Conservation (phyloP, 2,888 invertebrate species). For the Tetrapedia diversipes region DNA sequence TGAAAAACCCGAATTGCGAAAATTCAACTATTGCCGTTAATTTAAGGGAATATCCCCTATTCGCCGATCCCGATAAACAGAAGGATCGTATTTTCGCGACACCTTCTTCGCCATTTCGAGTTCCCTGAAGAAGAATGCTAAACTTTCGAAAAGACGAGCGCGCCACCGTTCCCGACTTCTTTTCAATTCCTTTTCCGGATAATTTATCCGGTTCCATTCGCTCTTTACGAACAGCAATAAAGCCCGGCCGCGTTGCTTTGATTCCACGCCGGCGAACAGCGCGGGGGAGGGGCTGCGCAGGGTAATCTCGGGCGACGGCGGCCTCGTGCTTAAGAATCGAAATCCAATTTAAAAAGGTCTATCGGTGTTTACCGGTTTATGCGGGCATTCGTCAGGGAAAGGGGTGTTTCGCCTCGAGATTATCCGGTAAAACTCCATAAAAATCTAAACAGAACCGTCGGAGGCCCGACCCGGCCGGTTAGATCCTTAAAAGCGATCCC, state of each 20-base stretch:
- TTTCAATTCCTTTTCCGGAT: conserved; percentile 40
- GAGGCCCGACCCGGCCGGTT: conserved; percentile 22
- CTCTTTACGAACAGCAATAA: conserved; percentile 37
- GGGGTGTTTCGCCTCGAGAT: conserved; percentile 52
- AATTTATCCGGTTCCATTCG: conserved; percentile 39
- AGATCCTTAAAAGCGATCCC: conserved; percentile 59
- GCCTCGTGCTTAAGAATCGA: conserved; percentile 41
- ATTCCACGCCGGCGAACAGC: conserved; percentile 4
- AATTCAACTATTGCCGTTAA: too few relatives aligned
- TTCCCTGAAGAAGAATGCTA: too few relatives aligned
- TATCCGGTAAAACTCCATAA: conserved; percentile 64
- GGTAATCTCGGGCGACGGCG: conserved; percentile 8
- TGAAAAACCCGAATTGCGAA: too few relatives aligned
- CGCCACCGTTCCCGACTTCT: neutral
- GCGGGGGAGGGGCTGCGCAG: neutral
- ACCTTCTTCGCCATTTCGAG: neutral
- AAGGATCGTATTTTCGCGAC: neutral
- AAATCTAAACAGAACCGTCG: conserved; percentile 68
- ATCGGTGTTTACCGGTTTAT: conserved; percentile 59
- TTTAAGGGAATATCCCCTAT: too few relatives aligned
- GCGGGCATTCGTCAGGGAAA: conserved; percentile 49
- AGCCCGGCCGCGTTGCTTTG: conserved; percentile 39
- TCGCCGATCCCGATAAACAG: neutral
- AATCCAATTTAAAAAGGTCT: conserved; percentile 60
- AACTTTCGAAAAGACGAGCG: neutral